Conservation (phyloP, 2,797 vertebrate species). For the Lagocephalus sceleratus region DNA sequence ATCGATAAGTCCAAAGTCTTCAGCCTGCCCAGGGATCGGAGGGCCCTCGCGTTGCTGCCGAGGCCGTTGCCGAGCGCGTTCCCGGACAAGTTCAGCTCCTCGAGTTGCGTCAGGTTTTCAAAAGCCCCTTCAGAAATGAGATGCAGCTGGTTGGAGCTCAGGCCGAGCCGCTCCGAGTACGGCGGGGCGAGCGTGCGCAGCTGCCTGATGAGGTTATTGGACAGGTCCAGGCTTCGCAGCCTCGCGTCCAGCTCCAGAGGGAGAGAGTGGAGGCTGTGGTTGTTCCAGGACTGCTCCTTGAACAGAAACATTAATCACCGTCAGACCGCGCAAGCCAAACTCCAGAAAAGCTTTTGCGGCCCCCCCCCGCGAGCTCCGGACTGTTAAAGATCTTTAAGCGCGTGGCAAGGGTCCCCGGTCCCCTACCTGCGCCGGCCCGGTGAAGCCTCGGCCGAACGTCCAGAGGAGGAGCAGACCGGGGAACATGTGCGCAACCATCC, state of each 20-base stretch:
- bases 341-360: slow-evolving; percentile 5
- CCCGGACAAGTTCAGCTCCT: slow-evolving; percentile 71
- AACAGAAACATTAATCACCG: slow-evolving; percentile 51
- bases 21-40: slow-evolving; percentile 60
- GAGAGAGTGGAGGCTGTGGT: slow-evolving; percentile 66
- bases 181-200: slow-evolving; percentile 63
- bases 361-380: slow-evolving; percentile 12
- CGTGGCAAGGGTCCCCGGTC: slow-evolving; percentile 11
- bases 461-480: slow-evolving; percentile 55
- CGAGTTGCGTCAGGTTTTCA: slow-evolving; percentile 67
- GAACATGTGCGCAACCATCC: slow-evolving; percentile 56
- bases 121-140: slow-evolving; percentile 69
- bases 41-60: slow-evolving; percentile 63
- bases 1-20: slow-evolving; percentile 76
- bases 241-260: slow-evolving; percentile 67
- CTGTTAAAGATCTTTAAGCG: background rate
- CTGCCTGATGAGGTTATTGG: slow-evolving; percentile 81
- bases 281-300: slow-evolving; percentile 71
- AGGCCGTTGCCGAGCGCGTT: slow-evolving; percentile 71
- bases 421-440: slow-evolving; percentile 25
- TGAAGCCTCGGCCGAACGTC: slow-evolving; percentile 43
- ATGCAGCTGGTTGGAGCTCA: slow-evolving; percentile 79
- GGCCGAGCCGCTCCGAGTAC: slow-evolving; percentile 73
- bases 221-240: slow-evolving; percentile 75
- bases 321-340: slow-evolving; percentile 27